Base-by-base conservation (phyloP, 2,888 invertebrate genomes). In the Crossocerus cetratus region DNA sequence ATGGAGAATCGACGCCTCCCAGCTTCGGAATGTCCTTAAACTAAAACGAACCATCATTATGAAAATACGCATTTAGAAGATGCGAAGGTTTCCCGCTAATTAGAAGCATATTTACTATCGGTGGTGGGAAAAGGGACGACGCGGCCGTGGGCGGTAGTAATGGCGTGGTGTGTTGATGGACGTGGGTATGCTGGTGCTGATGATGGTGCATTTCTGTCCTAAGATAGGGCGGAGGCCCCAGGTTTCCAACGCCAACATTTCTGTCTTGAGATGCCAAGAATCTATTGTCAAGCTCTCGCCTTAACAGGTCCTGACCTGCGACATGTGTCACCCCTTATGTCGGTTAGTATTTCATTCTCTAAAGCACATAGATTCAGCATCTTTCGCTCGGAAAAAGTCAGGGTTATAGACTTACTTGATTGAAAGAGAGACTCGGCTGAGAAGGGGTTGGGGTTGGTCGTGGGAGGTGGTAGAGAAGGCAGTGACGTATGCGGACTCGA, bases 191-290 rank as follows among this genome's bases (percentile, higher is more conserved):
- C 89, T 97, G 97, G 91, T 97, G 97, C 91, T 96, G 97, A 92
- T 97, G 97, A 92, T 97, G 97, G 91, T 97, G 97, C 93, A 97
- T 95, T 92, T 96, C 97, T 62, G 96, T 96, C 86, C 96, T 93
- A 87, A 95, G 92, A 83, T 91, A 92, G 84, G 94, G 94, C 63
- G 94, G 92, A 67, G 94, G 92, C 84, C 94, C 92, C 77, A 93
- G 91, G 69, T 85, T 89, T 18, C 89, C 83, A 55, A 89, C 89
- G 71, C 88, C 88, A 65, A 92, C 90, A 71, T 90, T 91, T 80
- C 95, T 92, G 84, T 96, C 96, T 89, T 96, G 95, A 63, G 96
- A 96, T 84, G 97, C 97, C 88, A 98, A 92, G 92, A 98, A 97
- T 88, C 98, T 93, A 88, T 93, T 96, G 92, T 98, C 97, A 85